Evolutionary conservation across 2,797 vertebrate genomes (phyloP), one percentile per base, ranked within the genome.

Genomic region (Enteromius treurensis): DNA sequence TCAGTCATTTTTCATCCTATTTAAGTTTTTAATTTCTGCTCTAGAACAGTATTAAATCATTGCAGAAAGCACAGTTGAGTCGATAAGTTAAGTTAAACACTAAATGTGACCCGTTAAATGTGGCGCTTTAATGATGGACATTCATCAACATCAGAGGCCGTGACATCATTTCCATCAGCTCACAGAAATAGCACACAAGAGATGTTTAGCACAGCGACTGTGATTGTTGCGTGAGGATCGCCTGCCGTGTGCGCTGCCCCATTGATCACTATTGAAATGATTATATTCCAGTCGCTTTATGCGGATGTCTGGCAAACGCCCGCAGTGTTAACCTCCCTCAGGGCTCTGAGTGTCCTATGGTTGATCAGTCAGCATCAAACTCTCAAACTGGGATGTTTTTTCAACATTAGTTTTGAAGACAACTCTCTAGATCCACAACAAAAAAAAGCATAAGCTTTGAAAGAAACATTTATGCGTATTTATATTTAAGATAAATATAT

Each of bases 111-210:
- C 80, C n/a, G 73, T 37, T 82, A 76, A 82, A 55, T 62, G 47
- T 17, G 29, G 23, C 9, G 10, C 53, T 26, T 77, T 83, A 83
- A 83, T 83, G 81, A 83, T 37, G 74, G 81, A 70, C 81, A 83
- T 83, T 78, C 65, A 83, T 83, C 81, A 83, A 69, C 74, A 83
- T 83, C 81, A 83, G 81, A 83, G 75, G 67, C 23, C 53, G 65
- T 78, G 81, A 62, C 81, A 78, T 47, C 8, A 13, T 78, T 77
- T 78, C 53, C 81, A 69, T 60, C 81, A 77, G 53, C 51, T 47
- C 81, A 78, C 81, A 83, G 81, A 83, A 83, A 83, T 83, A 83
- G 81, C 55, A 83, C 5, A 67, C 26, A 60, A 77, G 81, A 29
- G 81, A 69, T 83, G 60, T 58, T 83, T 78, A 83, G 65, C 74